Conservation (phyloP, 1,140 invertebrate species). For the Drosophila trapezifrons region DNA sequence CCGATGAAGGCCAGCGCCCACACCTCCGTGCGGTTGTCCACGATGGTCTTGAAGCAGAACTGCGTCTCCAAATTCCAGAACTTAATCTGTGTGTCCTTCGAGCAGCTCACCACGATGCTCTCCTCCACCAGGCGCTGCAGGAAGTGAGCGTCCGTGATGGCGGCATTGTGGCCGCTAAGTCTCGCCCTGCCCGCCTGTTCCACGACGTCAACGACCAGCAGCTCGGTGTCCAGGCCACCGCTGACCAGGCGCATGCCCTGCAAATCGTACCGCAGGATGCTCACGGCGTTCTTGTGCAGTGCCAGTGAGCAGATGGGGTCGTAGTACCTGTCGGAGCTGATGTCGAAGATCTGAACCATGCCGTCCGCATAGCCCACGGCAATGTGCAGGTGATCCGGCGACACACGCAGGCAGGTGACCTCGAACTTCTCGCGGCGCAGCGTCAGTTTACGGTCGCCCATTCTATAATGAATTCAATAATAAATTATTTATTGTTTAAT, state of each 20-base stretch:
- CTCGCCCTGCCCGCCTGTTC: constrained; percentile 94
- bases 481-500: no score
- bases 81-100: constrained; percentile 97
- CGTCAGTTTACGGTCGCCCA: constrained; percentile 93
- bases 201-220: constrained; percentile 97
- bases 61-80: constrained; percentile 98
- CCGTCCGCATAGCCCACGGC: constrained; percentile 97
- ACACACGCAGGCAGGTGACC: constrained; percentile 90
- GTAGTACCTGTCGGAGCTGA: constrained; percentile 86
- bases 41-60: constrained; percentile 97
- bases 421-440: constrained; percentile 91
- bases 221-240: constrained; percentile 91
- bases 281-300: constrained; percentile 95
- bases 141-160: constrained; percentile 94
- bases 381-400: constrained; percentile 89
- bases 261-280: constrained; percentile 90
- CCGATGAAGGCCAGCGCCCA: constrained; percentile 93
- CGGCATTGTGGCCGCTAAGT: constrained; percentile 96
- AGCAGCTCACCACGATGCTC: constrained; percentile 93
- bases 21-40: constrained; percentile 92
- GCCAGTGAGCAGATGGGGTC: constrained; percentile 89
- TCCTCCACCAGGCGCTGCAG: constrained; percentile 86
- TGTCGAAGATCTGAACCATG: constrained; percentile 92
- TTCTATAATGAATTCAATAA: constrained; percentile 81
- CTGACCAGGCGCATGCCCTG: constrained; percentile 74